These are phyloP conservation scores for Thunnus thynnus DNA, from an alignment of 2,113 vertebrate genomes.

Conservation along the genomic window DNA sequence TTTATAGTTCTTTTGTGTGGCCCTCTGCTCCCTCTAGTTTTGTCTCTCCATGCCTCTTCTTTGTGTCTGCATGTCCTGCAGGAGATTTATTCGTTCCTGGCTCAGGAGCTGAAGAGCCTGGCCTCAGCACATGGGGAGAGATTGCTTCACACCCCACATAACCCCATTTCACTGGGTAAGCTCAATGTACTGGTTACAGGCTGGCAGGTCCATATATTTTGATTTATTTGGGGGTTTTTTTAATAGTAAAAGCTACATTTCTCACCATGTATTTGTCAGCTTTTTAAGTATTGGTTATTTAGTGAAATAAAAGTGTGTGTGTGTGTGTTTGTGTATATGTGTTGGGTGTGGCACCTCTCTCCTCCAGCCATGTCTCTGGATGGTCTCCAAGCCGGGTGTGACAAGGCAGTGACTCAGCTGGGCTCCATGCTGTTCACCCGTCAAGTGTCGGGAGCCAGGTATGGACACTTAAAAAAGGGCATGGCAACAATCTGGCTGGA, in stretches of 20 bases:
- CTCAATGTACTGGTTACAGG: background rate
- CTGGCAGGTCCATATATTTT: background rate
- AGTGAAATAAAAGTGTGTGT: background rate
- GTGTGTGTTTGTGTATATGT: background rate
- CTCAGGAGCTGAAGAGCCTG: constrained; percentile 90
- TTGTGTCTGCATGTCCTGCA: constrained; percentile 77
- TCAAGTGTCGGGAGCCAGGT: constrained; percentile 98
- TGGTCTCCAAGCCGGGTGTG: constrained; percentile 82
- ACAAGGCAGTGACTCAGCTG: constrained; percentile 90
- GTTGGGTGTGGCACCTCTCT: constrained; percentile 22
- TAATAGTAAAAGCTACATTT: background rate
- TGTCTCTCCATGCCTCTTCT: constrained; percentile 35
- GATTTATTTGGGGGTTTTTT: background rate
- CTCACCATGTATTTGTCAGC: background rate
- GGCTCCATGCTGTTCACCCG: constrained; percentile 99
- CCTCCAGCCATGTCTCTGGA: constrained; percentile 91
- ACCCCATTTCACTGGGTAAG: constrained; percentile 96
- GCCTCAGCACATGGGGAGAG: constrained; percentile 90
- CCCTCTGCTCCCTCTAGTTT: constrained; percentile 23
- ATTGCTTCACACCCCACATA: constrained; percentile 93
- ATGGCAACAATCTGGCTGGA: background rate
- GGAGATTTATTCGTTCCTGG: constrained; percentile 94
- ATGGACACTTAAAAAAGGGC: constrained; percentile 48
- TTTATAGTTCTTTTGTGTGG: constrained; percentile 60
- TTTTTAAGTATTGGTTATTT: background rate